phyloP scores from a whole-genome alignment of 2,888 invertebrate species.

The Epsilonema sp. region DNA sequence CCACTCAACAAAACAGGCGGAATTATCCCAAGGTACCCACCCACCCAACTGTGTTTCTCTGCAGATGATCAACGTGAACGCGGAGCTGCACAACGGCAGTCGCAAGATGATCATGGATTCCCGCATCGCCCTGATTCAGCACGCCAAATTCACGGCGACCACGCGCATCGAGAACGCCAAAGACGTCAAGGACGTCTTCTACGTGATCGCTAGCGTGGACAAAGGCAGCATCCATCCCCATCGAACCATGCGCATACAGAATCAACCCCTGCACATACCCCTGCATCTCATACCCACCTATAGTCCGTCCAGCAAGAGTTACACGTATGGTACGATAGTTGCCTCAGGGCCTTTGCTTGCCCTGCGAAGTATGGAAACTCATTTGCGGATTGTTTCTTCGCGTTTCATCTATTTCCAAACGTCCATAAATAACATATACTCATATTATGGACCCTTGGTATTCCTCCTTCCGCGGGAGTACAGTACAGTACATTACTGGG shows the following conservation, averaged over 20 bases:
- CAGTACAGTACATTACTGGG: too few relatives aligned
- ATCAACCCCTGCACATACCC: constrained; percentile 4
- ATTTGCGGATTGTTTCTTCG: too few relatives aligned
- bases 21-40: too few relatives aligned
- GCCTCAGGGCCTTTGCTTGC: too few relatives aligned
- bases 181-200: constrained; percentile 2
- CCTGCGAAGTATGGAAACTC: too few relatives aligned
- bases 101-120: background rate
- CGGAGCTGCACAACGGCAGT: constrained; percentile 2
- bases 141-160: constrained; percentile 4
- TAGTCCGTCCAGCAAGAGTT: too few relatives aligned
- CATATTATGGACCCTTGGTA: too few relatives aligned
- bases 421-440: too few relatives aligned
- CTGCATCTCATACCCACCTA: constrained; percentile 6
- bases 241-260: background rate
- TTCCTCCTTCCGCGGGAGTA: too few relatives aligned
- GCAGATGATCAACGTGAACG: constrained; percentile 3
- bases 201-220: background rate
- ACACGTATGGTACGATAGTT: too few relatives aligned
- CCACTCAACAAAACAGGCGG: too few relatives aligned
- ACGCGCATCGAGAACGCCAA: constrained; percentile 7
- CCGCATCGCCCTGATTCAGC: constrained; percentile 3
- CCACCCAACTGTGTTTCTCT: background rate
- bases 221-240: background rate
- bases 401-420: too few relatives aligned